These are phyloP conservation scores for Megalopta genalis DNA, from an alignment of 1,140 invertebrate genomes.

Conservation along the genomic window DNA sequence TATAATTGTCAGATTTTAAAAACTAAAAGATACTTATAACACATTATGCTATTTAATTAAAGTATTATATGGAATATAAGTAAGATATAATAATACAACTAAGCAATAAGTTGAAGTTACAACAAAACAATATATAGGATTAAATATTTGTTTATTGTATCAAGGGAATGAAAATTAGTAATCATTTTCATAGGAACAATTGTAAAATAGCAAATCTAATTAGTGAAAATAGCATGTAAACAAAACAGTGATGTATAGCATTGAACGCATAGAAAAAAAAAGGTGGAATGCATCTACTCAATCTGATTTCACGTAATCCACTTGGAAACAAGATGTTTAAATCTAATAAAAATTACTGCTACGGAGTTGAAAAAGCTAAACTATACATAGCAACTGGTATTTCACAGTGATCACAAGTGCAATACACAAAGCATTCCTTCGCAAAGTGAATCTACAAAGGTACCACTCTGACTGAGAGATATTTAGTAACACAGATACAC, in stretches of 20 bases:
- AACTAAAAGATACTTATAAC: neutral
- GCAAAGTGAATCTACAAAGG: constrained; percentile 6
- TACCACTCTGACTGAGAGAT: constrained; percentile 9
- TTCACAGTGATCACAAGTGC: constrained; percentile 23
- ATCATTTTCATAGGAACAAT: neutral
- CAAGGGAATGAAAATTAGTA: neutral
- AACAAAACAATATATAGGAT: constrained; percentile 13
- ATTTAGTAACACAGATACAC: constrained; percentile 27
- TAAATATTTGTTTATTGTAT: neutral
- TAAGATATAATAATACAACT: neutral
- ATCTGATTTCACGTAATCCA: neutral
- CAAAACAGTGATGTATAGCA: neutral
- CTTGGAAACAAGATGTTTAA: neutral
- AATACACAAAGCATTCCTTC: constrained; percentile 21
- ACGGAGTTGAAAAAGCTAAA: neutral
- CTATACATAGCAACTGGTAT: neutral
- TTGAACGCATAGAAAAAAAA: constrained; percentile 15
- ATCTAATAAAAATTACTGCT: neutral
- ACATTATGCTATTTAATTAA: neutral
- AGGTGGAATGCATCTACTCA: neutral
- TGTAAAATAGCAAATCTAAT: neutral
- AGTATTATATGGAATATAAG: constrained; percentile 4
- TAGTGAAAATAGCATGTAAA: neutral
- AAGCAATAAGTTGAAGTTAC: neutral
- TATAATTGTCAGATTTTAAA: neutral